These are phyloP conservation scores for Erethizon dorsatum DNA, from an alignment of 2,797 vertebrate genomes.

Conservation along the genomic window DNA sequence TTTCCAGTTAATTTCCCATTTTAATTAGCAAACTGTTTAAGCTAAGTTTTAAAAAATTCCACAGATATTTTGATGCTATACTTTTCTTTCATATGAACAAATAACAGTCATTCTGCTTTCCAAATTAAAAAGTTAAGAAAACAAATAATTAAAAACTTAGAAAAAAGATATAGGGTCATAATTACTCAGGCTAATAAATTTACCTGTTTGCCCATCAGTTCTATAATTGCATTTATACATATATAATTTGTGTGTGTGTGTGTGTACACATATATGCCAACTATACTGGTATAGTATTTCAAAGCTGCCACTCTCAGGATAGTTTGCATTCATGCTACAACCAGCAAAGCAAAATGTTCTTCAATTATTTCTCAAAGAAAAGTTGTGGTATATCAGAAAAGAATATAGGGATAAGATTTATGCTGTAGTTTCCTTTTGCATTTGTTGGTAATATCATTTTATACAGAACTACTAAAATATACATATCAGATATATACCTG, in stretches of 20 bases:
- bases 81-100: neutral
- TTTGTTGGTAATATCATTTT: neutral
- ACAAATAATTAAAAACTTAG: neutral
- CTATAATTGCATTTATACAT: neutral
- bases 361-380: neutral
- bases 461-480: neutral
- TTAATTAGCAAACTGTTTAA: neutral
- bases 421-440: neutral
- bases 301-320: neutral
- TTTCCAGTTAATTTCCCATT: neutral
- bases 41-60: neutral
- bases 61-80: neutral
- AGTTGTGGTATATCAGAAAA: neutral
- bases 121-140: constrained; percentile 7
- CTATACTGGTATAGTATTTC: neutral
- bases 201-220: neutral
- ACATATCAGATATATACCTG: neutral
- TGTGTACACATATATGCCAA: neutral
- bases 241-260: neutral
- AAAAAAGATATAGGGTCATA: neutral
- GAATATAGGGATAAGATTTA: neutral
- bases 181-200: neutral
- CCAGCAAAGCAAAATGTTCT: neutral
- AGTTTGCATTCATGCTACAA: neutral
- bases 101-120: neutral